Evolutionary conservation across 2,888 invertebrate species (phyloP).

Genomic region (Unio pictorum): DNA sequence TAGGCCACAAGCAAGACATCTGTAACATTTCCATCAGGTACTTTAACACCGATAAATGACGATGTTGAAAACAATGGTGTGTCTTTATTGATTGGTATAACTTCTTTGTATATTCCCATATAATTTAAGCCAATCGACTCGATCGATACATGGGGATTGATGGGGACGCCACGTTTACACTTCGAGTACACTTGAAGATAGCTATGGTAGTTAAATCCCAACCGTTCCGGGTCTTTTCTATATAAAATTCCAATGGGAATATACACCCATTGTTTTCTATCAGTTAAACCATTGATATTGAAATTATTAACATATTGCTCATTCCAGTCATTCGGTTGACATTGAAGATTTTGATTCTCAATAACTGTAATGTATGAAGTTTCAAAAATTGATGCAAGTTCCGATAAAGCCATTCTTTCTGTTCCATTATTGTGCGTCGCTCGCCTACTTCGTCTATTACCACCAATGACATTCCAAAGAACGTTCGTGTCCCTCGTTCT

Average conservation of each 20-base stretch:
- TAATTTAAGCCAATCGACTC: constrained; percentile 58
- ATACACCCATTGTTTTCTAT: constrained; percentile 36
- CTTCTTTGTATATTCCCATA: constrained; percentile 53
- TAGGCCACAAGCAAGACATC: constrained; percentile 52
- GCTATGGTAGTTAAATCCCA: constrained; percentile 11
- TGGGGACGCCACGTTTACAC: constrained; percentile 12
- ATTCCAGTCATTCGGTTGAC: constrained; percentile 17
- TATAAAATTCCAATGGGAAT: constrained; percentile 36
- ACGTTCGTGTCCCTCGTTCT: too few relatives aligned
- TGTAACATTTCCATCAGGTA: constrained; percentile 30
- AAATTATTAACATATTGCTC: constrained; percentile 28
- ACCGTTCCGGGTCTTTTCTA: constrained; percentile 18
- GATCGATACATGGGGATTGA: constrained; percentile 37
- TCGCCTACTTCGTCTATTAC: too few relatives aligned
- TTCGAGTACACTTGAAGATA: constrained; percentile 15
- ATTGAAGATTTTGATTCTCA: constrained; percentile 13
- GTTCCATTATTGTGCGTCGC: too few relatives aligned
- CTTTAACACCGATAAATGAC: constrained; percentile 49
- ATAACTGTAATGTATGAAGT: constrained; percentile 1
- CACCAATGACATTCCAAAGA: too few relatives aligned
- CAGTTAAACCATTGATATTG: constrained; percentile 30
- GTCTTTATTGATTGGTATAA: constrained; percentile 25
- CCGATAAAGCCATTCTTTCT: too few relatives aligned
- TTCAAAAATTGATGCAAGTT: background rate
- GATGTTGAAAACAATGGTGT: constrained; percentile 41